Conservation (phyloP, 2,888 invertebrate species). For the Platerodrilus igneus region DNA sequence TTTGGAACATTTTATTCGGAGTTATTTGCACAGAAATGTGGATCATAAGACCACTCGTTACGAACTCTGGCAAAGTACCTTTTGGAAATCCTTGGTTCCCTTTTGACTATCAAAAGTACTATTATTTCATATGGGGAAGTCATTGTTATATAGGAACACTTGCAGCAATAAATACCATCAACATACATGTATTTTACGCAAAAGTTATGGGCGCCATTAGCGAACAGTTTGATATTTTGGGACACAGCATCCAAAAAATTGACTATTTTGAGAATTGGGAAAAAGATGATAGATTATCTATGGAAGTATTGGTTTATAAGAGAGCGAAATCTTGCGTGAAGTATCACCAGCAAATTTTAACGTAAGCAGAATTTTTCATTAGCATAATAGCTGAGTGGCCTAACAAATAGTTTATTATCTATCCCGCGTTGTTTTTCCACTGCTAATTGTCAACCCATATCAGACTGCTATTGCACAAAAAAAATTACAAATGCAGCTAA, state of each 20-base stretch:
- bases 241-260: slow-evolving; percentile 11
- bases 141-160: slow-evolving; percentile 8
- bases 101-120: slow-evolving; percentile 12
- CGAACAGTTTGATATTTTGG: slow-evolving; percentile 17
- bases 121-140: slow-evolving; percentile 11
- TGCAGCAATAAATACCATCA: slow-evolving; percentile 14
- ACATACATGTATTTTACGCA: slow-evolving; percentile 17
- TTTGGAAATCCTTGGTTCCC: slow-evolving; percentile 20
- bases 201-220: slow-evolving; percentile 17
- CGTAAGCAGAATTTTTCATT: slow-evolving; percentile 11
- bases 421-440: no score
- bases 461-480: no score
- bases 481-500: no score
- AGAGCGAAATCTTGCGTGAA: slow-evolving; percentile 9
- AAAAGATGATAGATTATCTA: background rate
- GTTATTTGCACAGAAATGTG: slow-evolving; percentile 11
- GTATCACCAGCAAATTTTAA: slow-evolving; percentile 18
- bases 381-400: no score
- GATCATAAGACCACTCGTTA: slow-evolving; percentile 14
- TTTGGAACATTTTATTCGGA: slow-evolving; percentile 17
- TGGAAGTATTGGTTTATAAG: slow-evolving; percentile 1
- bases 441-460: no score
- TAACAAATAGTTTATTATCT: no score
- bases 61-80: slow-evolving; percentile 12
- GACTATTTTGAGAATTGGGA: slow-evolving; percentile 3